Evolutionary conservation across 2,888 invertebrate species (phyloP), one percentile per base, ranked within the genome.

Genomic region (Protodeltote pygarga): DNA sequence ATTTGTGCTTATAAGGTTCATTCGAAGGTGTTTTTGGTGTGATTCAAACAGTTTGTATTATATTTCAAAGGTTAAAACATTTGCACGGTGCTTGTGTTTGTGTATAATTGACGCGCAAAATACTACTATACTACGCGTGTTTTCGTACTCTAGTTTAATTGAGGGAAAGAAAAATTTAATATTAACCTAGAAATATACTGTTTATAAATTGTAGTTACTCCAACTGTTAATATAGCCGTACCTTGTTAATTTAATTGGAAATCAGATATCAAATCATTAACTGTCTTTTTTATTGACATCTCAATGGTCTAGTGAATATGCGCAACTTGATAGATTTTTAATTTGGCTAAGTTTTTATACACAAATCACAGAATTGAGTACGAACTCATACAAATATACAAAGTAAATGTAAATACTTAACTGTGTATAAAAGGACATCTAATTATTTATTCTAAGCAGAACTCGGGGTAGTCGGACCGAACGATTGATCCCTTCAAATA

Each of bases 181-280:
- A 20, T 35, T n/a, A n/a, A 38, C 13, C n/a, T 21, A 13, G 19
- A 25, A 29, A 33, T 20, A 24, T 27, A 27, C 35, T 17, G 8
- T 24, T 48, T 45, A 48, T 48, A 53, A 57, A 35, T 44, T 41
- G 42, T 52, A 25, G 31, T 39, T 38, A 42, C 28, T 45, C 24
- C 29, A 62, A 46, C 55, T 57, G 67, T 57, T 67, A 57, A 35
- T n/a, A n/a, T n/a, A n/a, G n/a, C n/a, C n/a, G 54, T 27, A 51
- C 59, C 59, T 29, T 32, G 37, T 37, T 38, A 45, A 25, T 47
- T 52, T 45, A 65, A 69, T 53, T 70, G 52, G 70, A 59, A 53
- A 66, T 67, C 21, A 27, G 53, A 69, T 42, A 49, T 34, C 31
- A 41, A 49, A 55, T 52, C 42, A 33, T 45, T 45, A 29, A 21